These are phyloP conservation scores for Trissolcus brochymenae DNA, from an alignment of 2,888 invertebrate genomes.

Conservation along the genomic window DNA sequence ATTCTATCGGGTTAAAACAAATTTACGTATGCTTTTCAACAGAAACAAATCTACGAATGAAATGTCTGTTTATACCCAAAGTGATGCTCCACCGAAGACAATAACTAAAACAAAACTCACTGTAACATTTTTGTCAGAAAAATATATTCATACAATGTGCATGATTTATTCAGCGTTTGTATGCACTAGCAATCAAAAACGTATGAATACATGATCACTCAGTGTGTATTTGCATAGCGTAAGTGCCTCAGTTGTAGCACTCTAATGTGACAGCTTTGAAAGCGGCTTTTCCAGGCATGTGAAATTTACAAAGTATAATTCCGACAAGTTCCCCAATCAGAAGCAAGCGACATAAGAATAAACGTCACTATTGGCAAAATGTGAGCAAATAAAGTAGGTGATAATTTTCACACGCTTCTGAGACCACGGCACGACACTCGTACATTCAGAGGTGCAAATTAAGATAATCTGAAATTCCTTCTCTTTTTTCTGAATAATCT, in stretches of 20 bases:
- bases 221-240: conserved; percentile 33
- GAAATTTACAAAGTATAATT: conserved; percentile 41
- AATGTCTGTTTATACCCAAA: too few species aligned
- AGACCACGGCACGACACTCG: conserved; percentile 38
- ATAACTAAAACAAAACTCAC: too few species aligned
- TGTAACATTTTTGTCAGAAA: too few species aligned
- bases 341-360: conserved; percentile 18
- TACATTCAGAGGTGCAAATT: conserved; percentile 49
- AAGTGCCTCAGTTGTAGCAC: conserved; percentile 27
- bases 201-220: conserved; percentile 4
- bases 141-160: too few species aligned
- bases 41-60: too few species aligned
- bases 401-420: conserved; percentile 56
- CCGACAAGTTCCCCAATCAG: conserved; percentile 40
- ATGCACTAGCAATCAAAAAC: too few species aligned
- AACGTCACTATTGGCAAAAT: conserved; percentile 40
- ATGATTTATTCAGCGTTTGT: too few species aligned
- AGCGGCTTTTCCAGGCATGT: conserved; percentile 37
- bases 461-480: conserved; percentile 50
- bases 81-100: too few species aligned
- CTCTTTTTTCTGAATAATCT: conserved; percentile 31
- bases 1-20: too few species aligned
- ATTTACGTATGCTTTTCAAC: too few species aligned
- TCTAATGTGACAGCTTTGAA: conserved; percentile 11
- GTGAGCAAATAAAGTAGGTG: conserved; percentile 50